Evolutionary conservation across 2,113 vertebrate species (phyloP), one percentile per base, ranked within the genome.

Genomic region (Oryctolagus cuniculus): DNA sequence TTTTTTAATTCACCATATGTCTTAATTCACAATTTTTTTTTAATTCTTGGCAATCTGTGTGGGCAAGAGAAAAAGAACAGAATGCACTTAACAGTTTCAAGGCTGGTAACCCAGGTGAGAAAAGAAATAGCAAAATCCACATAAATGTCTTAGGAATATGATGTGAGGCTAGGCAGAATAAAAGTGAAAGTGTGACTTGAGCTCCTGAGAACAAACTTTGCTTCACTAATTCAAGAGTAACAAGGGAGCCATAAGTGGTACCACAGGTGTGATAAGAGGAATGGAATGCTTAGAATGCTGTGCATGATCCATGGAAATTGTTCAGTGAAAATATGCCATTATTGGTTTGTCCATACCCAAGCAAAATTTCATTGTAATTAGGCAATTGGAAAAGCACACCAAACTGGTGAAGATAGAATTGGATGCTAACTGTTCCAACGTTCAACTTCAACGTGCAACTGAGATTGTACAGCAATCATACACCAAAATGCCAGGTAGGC

Each of bases 361-460:
- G 55, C 70, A 90, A 70, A 95, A 93, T 77, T 87, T 31, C 79
- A 72, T 83, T 96, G 49, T 64, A 44, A 94, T 67, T 93, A 93
- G 24, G 36, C 58, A 90, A 93, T 80, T 49, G 83, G 15, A 87
- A 72, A 75, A 36, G 24, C 55, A 38, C 49, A 89, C 24, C 34
- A 89, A 77, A 84, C 84, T 66, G 25, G 5, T 83, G 55, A n/a
- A 96, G 88, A 84, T 51, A 12, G 24, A 96, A 84, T 78, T 75
- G 55, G 27, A 84, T 10, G 34, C 55, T 83, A 88, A 80, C 55
- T 83, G 53, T 87, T 64, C 11, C 29, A 91, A 70, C 21, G 66
- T 44, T 86, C 66, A 78, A 53, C 13, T 95, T 87, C 36, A 87
- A 22, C 77, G 44, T 72, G 69, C 61, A 91, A 64, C 67, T 78